Conservation (phyloP, 1,140 invertebrate genomes). For the Reticulitermes speratus region DNA sequence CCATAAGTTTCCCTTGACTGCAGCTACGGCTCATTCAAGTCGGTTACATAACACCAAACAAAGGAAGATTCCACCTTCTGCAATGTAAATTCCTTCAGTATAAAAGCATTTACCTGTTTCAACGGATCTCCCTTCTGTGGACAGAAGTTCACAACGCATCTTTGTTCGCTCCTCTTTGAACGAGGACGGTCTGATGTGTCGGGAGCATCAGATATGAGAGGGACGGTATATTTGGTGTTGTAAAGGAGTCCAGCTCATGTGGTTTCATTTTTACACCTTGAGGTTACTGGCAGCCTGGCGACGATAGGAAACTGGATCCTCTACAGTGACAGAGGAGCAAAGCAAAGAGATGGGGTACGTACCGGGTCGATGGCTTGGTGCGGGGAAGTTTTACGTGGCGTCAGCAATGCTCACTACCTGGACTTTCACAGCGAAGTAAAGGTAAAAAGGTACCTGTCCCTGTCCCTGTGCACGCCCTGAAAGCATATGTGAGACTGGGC, state of each 20-base stretch:
- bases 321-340: no score
- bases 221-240: neutral
- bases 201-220: neutral
- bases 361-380: no score
- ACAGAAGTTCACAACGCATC: neutral
- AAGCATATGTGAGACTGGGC: no score
- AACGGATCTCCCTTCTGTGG: neutral
- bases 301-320: neutral
- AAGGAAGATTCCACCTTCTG: neutral
- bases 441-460: no score
- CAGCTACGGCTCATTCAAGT: no score
- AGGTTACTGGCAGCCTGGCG: neutral
- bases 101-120: neutral
- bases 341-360: no score
- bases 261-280: neutral
- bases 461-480: no score
- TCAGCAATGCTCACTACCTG: no score
- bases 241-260: neutral
- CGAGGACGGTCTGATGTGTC: neutral
- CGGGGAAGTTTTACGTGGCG: no score
- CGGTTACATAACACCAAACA: no score
- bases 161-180: slow-evolving; percentile 7
- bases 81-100: neutral
- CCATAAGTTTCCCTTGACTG: no score
- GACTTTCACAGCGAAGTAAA: no score